Evolutionary conservation across 2,888 invertebrate genomes (phyloP), one percentile per base, ranked within the genome.

Genomic region (Folsomia candida): DNA sequence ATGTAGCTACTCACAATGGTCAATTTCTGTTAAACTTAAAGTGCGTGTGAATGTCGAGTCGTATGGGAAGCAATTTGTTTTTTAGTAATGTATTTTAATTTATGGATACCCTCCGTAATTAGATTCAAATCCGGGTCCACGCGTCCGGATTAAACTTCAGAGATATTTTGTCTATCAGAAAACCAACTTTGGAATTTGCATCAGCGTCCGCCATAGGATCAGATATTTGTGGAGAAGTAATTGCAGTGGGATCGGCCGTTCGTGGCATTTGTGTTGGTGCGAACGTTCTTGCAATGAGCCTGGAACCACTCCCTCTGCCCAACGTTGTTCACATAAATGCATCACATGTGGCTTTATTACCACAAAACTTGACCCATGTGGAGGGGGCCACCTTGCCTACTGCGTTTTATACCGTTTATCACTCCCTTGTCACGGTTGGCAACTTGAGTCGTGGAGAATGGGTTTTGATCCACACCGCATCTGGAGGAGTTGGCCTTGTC

Each of bases 211-310:
- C 67, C 0, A 81, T 89, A 2, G 90, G 91, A 0, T 90, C 90
- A 72, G 91, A 91, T 82, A 90, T 89, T 81, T 87, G 87, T 47
- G 90, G 91, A 0, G 83, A 84, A 0, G 84, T 90, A 0, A 83
- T 85, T 47, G 86, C 86, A 0, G 84, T 86, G 0, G 91, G 90
- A 1, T 81, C 83, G 18, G 82, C 83, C 6, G n/a, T 9, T 4
- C 4, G n/a, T 20, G 4, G 82, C 63, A 11, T 9, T 9, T 51
- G 51, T 14, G 64, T 64, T 2, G 0, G 87, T 89, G 1, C 83
- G 75, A 1, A 82, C 82, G 63, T 86, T 89, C 77, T 87, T 88
- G 81, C 83, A 86, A 2, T 90, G 90, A 0, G 89, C 91, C 81
- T 68, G 14, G 71, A 74, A 22, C 22, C 70, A 11, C 60, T 29